These are phyloP conservation scores for Enteromius fasciolatus DNA, from an alignment of 2,797 vertebrate species.

Conservation along the genomic window DNA sequence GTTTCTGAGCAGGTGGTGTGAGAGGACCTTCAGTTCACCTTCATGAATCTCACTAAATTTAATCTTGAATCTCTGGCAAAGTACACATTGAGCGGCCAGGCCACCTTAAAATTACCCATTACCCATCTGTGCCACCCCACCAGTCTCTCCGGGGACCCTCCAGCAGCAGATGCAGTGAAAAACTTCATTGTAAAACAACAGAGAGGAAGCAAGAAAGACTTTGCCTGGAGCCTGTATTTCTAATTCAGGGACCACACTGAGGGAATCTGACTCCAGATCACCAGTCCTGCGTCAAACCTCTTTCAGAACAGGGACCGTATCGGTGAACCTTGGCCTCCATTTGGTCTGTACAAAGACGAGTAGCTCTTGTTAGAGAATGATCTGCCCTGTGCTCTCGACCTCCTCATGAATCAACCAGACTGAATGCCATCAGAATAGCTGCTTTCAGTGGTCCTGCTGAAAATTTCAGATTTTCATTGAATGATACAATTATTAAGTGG, in stretches of 20 bases:
- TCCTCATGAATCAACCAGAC: slow-evolving; percentile 13
- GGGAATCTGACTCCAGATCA: slow-evolving; percentile 39
- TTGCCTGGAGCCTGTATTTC: slow-evolving; percentile 35
- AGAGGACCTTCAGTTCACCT: slow-evolving; percentile 40
- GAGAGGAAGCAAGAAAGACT: slow-evolving; percentile 28
- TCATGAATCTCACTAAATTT: slow-evolving; percentile 31
- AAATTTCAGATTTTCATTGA: neutral
- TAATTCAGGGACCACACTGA: slow-evolving; percentile 16
- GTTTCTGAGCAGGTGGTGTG: slow-evolving; percentile 31
- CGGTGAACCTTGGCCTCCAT: slow-evolving; percentile 32
- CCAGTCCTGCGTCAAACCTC: neutral
- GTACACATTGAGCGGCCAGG: slow-evolving; percentile 21
- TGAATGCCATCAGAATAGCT: neutral
- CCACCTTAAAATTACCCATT: slow-evolving; percentile 48
- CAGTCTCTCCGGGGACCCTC: slow-evolving; percentile 27
- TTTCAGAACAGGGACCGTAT: slow-evolving; percentile 17
- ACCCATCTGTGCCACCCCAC: slow-evolving; percentile 48
- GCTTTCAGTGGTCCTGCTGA: neutral
- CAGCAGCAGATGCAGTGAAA: slow-evolving; percentile 20
- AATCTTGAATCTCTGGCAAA: slow-evolving; percentile 38
- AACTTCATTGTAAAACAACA: slow-evolving; percentile 10
- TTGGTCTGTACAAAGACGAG: slow-evolving; percentile 18
- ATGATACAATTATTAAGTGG: neutral
- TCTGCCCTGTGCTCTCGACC: slow-evolving; percentile 21
- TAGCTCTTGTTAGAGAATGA: slow-evolving; percentile 15